Conservation (phyloP, 2,113 vertebrate genomes). For the Rhinichthys klamathensis region DNA sequence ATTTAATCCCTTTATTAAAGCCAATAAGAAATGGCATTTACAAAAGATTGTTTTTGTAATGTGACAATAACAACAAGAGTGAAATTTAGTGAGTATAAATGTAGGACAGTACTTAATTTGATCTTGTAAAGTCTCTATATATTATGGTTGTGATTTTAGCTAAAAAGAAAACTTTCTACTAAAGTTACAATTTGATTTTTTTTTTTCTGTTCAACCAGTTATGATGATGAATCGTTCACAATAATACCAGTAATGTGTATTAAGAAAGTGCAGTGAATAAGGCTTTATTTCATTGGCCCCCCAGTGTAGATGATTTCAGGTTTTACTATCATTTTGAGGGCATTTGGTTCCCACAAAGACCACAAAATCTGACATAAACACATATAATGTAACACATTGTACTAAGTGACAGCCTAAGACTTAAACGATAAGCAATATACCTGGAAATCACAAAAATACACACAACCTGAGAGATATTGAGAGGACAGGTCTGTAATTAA, state of each 20-base stretch:
- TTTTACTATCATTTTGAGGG: not conserved
- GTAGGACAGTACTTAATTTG: not conserved
- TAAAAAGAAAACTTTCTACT: not conserved
- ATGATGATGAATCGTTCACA: not conserved
- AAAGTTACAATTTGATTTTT: not conserved
- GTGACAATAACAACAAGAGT: not conserved
- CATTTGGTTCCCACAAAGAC: not conserved
- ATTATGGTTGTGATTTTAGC: not conserved
- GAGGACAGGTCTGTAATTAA: slow-evolving; percentile 45
- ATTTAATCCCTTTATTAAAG: not conserved
- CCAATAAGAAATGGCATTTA: not conserved
- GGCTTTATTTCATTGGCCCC: not conserved
- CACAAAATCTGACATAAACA: not conserved
- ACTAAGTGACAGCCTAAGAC: not conserved
- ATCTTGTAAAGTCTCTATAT: not conserved
- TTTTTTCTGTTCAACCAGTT: not conserved
- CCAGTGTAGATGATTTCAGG: not conserved
- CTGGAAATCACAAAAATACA: not conserved
- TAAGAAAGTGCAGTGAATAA: not conserved
- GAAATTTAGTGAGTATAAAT: not conserved
- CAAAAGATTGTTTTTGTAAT: not conserved
- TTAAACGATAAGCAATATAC: not conserved
- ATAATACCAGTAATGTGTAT: not conserved
- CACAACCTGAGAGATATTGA: not conserved
- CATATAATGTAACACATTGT: not conserved